Percentiles rank a stretch among this genome's conserved stretches.
Evolutionary conservation across 92 coral and sea anemone species (phyloP).

Genomic region (Epizoanthus scotinus): DNA sequence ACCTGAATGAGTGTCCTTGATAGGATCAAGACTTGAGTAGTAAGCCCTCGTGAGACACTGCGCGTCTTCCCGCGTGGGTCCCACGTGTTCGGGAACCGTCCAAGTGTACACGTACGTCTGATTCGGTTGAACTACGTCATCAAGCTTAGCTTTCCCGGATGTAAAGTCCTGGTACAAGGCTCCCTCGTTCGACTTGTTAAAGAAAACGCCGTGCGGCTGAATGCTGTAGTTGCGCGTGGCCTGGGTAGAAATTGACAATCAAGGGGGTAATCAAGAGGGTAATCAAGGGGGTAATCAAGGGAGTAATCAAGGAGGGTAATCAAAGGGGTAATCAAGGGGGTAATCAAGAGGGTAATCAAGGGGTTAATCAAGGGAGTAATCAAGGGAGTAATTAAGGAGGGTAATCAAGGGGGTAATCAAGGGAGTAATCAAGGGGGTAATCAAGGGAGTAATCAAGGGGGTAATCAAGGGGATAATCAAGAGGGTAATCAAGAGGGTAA

Average conservation of each 20-base stretch:
- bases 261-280: too few species aligned
- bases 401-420: too few species aligned
- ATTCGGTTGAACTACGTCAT: slow-evolving; percentile 58
- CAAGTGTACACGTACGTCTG: slow-evolving; percentile 56
- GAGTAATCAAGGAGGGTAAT: too few species aligned
- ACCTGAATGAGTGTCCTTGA: slow-evolving; percentile 76
- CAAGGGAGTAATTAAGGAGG: too few species aligned
- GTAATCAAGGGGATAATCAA: too few species aligned
- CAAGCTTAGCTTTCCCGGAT: slow-evolving; percentile 53
- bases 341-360: too few species aligned
- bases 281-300: too few species aligned
- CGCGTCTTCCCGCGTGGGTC: slow-evolving; percentile 63
- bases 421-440: too few species aligned
- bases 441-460: too few species aligned
- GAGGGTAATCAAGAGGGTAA: too few species aligned
- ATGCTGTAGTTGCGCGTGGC: slow-evolving; percentile 76
- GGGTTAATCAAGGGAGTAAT: too few species aligned
- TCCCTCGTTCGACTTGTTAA: slow-evolving; percentile 78
- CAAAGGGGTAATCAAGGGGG: too few species aligned
- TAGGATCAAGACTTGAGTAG: slow-evolving; percentile 60
- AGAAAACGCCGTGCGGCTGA: slow-evolving; percentile 75
- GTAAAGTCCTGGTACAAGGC: slow-evolving; percentile 62
- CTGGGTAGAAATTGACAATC: slow-evolving; percentile 27
- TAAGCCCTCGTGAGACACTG: slow-evolving; percentile 71
- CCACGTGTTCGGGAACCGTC: slow-evolving; percentile 75